phyloP scores from a whole-genome alignment of 2,113 vertebrate species.

The Xiphias gladius region DNA sequence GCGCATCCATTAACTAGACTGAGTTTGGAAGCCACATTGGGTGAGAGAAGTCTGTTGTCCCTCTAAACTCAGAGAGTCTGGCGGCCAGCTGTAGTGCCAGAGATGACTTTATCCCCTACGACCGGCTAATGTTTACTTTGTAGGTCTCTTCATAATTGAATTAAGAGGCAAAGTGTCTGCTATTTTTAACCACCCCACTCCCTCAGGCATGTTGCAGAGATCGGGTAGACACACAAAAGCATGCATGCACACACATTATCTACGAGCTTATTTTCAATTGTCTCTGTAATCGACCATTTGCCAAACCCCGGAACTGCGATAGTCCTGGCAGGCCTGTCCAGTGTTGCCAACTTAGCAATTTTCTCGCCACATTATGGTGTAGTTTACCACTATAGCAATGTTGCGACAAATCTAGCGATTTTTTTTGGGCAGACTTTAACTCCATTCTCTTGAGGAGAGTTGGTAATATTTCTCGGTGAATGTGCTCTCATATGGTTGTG shows the following conservation, averaged over 20 bases:
- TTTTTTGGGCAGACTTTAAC: not conserved
- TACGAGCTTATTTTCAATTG: not conserved
- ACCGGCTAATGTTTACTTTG: slow-evolving; percentile 38
- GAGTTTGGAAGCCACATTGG: not conserved
- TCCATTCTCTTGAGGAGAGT: not conserved
- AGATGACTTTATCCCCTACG: slow-evolving; percentile 45
- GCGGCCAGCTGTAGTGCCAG: slow-evolving; percentile 43
- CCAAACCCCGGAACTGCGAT: not conserved
- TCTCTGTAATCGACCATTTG: not conserved
- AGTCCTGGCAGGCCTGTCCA: not conserved
- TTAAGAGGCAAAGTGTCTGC: slow-evolving; percentile 36
- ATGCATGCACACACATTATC: not conserved
- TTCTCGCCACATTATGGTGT: not conserved
- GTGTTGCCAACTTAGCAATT: not conserved
- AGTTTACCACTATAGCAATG: not conserved
- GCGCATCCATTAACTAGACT: slow-evolving; percentile 59
- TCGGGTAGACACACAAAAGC: not conserved
- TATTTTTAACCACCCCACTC: slow-evolving; percentile 50
- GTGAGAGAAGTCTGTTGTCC: slow-evolving; percentile 33
- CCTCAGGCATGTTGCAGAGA: slow-evolving; percentile 26
- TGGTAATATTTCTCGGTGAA: not conserved
- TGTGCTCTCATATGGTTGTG: not conserved
- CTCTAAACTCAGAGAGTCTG: slow-evolving; percentile 53
- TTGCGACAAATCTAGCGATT: not conserved
- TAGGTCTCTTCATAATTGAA: slow-evolving; percentile 46